Conservation (phyloP, 2,888 invertebrate species). For the Ophion ellenae region DNA sequence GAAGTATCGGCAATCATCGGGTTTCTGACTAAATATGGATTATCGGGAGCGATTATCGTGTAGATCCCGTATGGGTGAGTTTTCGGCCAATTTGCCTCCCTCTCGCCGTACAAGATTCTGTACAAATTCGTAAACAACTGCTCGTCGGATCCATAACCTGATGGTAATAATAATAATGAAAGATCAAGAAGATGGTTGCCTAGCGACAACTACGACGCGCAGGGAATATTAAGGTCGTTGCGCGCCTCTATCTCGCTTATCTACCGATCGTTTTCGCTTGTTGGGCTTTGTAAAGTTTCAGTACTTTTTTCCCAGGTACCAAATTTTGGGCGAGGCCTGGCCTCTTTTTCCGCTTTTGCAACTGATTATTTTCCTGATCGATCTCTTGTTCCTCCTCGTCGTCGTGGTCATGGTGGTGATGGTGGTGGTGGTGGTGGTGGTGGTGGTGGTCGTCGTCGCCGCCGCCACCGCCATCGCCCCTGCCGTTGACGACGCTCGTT, state of each 20-base stretch:
- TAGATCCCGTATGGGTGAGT: background rate
- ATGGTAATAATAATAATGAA: conserved; percentile 1
- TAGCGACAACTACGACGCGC: background rate
- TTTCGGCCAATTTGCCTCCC: no score
- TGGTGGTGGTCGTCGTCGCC: no score
- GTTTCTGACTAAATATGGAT: conserved; percentile 57
- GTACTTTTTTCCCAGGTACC: conserved; percentile 93
- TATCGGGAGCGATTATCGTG: no score
- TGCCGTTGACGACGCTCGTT: conserved; percentile 49
- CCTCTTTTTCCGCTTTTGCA: conserved; percentile 87
- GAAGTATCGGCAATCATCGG: conserved; percentile 53
- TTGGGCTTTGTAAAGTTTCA: conserved; percentile 90
- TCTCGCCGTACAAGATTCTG: no score
- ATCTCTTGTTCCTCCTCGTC: conserved; percentile 83
- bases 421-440: no score
- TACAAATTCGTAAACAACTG: no score
- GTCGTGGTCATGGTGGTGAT: no score
- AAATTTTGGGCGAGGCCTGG: conserved; percentile 91
- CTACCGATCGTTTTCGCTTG: conserved; percentile 84
- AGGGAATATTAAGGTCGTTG: background rate
- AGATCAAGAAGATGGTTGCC: background rate
- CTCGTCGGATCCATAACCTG: no score
- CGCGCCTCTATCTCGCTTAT: conserved; percentile 69
- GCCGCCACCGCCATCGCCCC: background rate
- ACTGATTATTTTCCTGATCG: conserved; percentile 85